Evolutionary conservation across 2,888 invertebrate genomes (phyloP), one percentile per base, ranked within the genome.

Genomic region (Phaonia tiefii): DNA sequence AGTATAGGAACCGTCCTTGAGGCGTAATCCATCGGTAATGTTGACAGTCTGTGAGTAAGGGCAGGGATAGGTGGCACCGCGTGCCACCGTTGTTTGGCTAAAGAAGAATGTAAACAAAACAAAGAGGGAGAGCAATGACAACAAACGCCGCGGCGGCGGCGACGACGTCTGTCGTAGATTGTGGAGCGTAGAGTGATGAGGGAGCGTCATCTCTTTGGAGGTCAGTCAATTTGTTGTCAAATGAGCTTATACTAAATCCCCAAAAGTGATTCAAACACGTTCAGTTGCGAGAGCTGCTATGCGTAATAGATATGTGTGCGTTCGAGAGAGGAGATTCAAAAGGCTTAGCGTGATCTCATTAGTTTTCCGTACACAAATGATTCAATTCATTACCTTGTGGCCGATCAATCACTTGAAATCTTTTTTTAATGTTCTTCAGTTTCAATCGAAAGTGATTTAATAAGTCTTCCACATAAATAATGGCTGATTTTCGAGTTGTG

Each of bases 1-100:
- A 0, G 86, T 84, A 65, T 90, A 89, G 3, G 88, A 86, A 8
- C 90, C 90, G 72, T 90, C 87, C 51, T 85, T 83, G 10, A 88
- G 83, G 1, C 85, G 85, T 0, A 85, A 74, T 0, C 88, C 88
- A 20, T 86, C 87, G 4, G 88, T 88, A 31, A 90, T 86, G 74
- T 91, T 89, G 0, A 90, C 87, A 0, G 89, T 87, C 20, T 89
- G 85, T 1, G 85, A 83, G 63, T 85, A 89, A n/a, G 84, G 76
- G 66, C 89, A 89, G 15, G 89, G 89, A 26, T 83, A 85, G n/a
- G n/a, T n/a, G n/a, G n/a, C n/a, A 20, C 65, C 51, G 65, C 69
- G 67, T 69, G 79, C 49, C 22, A 17, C 79, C 37, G 49, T 58
- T 11, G 31, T 26, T 37, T 17, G 37, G 8, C 56, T 66, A 11